phyloP scores from a whole-genome alignment of 92 coral and sea anemone species.

The Porites lobata region DNA sequence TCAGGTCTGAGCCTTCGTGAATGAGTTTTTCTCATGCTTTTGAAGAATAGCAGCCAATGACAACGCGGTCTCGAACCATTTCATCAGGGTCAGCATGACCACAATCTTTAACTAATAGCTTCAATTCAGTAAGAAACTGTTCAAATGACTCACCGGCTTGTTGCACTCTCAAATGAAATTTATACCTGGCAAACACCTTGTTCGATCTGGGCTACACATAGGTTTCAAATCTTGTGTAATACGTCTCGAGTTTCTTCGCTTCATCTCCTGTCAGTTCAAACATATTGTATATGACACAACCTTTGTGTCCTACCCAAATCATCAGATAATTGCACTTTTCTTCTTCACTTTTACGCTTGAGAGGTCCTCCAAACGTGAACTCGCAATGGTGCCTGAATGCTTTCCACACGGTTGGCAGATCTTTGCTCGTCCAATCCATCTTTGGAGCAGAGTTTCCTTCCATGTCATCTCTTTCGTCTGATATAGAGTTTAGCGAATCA shows the following conservation, averaged over 20 bases:
- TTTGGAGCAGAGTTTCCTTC: too few species aligned
- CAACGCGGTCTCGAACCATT: constrained; percentile 77
- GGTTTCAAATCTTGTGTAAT: constrained; percentile 33
- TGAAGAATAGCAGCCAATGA: constrained; percentile 43
- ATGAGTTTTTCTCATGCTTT: constrained; percentile 59
- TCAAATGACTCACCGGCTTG: constrained; percentile 47
- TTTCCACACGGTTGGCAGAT: too few species aligned
- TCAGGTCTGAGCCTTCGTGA: constrained; percentile 65
- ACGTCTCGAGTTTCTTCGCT: constrained; percentile 45
- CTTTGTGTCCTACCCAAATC: constrained; percentile 63
- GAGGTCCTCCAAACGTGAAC: too few species aligned
- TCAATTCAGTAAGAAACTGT: constrained; percentile 50
- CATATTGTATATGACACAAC: constrained; percentile 58
- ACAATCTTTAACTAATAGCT: constrained; percentile 67
- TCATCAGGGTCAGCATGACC: constrained; percentile 62
- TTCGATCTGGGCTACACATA: constrained; percentile 48
- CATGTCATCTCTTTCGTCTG: too few species aligned
- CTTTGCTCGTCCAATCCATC: too few species aligned
- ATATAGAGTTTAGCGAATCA: too few species aligned
- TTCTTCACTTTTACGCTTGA: constrained; percentile 8
- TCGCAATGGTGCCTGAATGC: too few species aligned
- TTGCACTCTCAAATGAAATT: constrained; percentile 59
- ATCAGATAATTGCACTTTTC: constrained; percentile 48
- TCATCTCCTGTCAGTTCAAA: constrained; percentile 68
- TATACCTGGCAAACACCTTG: constrained; percentile 59